These are phyloP conservation scores for Nasua narica DNA, from an alignment of 2,797 vertebrate species.

Conservation along the genomic window DNA sequence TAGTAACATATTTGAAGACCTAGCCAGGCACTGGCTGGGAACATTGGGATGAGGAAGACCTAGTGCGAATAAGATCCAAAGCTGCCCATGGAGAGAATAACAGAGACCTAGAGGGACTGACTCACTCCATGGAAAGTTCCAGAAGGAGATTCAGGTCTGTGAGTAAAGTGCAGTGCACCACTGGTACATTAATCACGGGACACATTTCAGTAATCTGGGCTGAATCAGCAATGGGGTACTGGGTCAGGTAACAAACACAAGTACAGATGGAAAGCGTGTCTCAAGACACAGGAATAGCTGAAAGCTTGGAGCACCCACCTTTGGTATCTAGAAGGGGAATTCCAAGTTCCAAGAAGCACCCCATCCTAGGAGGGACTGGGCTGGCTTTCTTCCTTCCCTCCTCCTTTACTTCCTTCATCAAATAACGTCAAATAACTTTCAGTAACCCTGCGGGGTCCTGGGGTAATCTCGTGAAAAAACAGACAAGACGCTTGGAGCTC, in stretches of 20 bases:
- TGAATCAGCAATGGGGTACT: not conserved
- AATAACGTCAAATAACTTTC: not conserved
- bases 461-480: not conserved
- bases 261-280: not conserved
- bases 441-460: not conserved
- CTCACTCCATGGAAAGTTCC: not conserved
- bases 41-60: not conserved
- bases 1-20: constrained; percentile 16
- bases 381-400: not conserved
- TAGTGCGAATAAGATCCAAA: not conserved
- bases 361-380: not conserved
- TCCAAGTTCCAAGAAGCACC: not conserved
- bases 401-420: not conserved
- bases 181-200: not conserved
- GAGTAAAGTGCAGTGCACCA: not conserved
- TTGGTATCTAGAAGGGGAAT: not conserved
- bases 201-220: not conserved
- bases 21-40: not conserved
- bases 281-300: not conserved
- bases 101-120: not conserved
- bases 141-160: not conserved
- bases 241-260: not conserved
- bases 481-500: not conserved
- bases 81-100: not conserved
- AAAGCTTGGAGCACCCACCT: not conserved